Conservation (phyloP, 37 sponge, comb jelly and placozoan species). For the Diacarnus erythraeanus region DNA sequence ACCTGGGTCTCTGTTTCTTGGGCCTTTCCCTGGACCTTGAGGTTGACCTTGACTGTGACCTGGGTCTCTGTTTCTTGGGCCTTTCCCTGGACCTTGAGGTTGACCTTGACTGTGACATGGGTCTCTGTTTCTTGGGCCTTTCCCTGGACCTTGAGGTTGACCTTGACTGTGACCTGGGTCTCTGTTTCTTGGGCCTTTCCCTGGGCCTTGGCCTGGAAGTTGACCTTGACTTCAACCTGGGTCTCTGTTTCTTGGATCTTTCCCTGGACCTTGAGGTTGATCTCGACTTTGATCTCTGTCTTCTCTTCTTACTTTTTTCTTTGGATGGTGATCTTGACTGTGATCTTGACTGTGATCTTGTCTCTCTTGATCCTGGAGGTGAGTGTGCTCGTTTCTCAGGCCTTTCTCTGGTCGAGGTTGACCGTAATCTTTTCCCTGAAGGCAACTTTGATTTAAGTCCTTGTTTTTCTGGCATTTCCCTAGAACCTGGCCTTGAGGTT, state of each 20-base stretch:
- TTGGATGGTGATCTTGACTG: background rate
- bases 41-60: background rate
- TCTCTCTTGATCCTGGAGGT: background rate
- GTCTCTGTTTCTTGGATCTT: background rate
- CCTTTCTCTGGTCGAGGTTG: background rate
- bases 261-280: background rate
- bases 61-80: background rate
- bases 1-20: background rate
- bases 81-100: conserved; percentile 1
- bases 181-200: too few species aligned
- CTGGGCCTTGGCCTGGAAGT: too few species aligned
- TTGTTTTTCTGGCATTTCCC: too few species aligned
- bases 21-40: conserved; percentile 1
- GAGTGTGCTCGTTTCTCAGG: background rate
- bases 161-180: too few species aligned
- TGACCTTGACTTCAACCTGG: too few species aligned
- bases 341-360: background rate
- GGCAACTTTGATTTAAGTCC: too few species aligned
- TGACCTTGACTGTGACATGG: background rate
- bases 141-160: too few species aligned
- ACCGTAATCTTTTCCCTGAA: too few species aligned
- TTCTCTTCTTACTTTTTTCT: background rate
- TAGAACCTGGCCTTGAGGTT: too few species aligned
- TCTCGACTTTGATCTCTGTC: background rate
- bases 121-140: background rate